Evolutionary conservation across 1,140 invertebrate species (phyloP).

Genomic region (Solenopsis invicta): DNA sequence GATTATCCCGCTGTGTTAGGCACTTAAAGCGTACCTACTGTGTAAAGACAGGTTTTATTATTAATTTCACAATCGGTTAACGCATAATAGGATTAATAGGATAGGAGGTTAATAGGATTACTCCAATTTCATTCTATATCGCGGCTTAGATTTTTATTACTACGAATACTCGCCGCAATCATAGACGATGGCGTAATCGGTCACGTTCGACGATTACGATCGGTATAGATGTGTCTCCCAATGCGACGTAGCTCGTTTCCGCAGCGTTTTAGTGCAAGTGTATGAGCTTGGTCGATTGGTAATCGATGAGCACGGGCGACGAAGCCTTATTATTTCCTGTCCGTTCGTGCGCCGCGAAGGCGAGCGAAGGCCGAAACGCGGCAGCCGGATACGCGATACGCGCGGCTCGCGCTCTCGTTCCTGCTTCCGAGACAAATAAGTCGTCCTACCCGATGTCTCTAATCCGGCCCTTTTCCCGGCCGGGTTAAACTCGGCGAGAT

Average conservation of each 20-base stretch:
- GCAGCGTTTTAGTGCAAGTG: neutral
- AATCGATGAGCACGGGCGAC: constrained; percentile 30
- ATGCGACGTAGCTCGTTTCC: constrained; percentile 42
- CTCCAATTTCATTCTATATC: no score
- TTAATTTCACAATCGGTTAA: no score
- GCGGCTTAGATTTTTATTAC: no score
- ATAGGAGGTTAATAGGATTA: no score
- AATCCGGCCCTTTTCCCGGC: constrained; percentile 4
- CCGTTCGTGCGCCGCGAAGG: neutral
- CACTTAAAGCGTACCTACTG: no score
- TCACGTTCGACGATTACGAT: constrained; percentile 33
- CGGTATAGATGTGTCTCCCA: neutral
- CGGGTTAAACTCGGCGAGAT: constrained; percentile 59
- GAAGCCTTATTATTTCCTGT: constrained; percentile 57
- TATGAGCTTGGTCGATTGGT: constrained; percentile 10
- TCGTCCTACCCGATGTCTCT: constrained; percentile 44
- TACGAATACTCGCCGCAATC: neutral
- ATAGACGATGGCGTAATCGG: constrained; percentile 23
- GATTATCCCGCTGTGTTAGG: no score
- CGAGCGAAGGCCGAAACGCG: no score
- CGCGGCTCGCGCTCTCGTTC: constrained; percentile 20
- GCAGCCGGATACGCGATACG: no score
- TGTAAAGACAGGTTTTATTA: no score
- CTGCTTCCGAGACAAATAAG: constrained; percentile 49
- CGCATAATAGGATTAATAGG: no score